Conservation (phyloP, 2,888 invertebrate species). For the Myopa tessellatipennis region DNA sequence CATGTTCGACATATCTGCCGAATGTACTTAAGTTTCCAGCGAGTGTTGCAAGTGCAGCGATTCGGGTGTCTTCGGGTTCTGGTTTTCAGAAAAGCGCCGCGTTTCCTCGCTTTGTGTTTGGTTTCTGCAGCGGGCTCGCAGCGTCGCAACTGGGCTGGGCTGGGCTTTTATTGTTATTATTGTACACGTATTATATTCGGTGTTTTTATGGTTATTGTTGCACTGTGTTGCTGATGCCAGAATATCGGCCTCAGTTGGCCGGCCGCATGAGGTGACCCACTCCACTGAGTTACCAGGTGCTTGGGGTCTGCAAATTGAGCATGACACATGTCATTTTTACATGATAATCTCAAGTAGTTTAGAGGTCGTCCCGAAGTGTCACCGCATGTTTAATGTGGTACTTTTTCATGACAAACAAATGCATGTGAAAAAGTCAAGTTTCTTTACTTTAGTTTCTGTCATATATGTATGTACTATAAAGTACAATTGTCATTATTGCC, state of each 20-base stretch:
- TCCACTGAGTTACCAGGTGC: not conserved
- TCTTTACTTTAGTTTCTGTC: too few relatives aligned
- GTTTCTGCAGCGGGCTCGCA: too few relatives aligned
- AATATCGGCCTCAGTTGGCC: not conserved
- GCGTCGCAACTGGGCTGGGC: slow-evolving; percentile 7
- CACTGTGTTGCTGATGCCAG: not conserved
- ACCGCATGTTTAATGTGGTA: not conserved
- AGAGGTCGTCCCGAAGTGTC: slow-evolving; percentile 5
- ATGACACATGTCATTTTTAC: slow-evolving; percentile 4
- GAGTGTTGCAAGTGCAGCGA: slow-evolving; percentile 8
- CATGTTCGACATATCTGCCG: slow-evolving; percentile 30
- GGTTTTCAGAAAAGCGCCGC: not conserved
- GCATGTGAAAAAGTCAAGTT: too few relatives aligned
- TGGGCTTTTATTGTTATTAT: not conserved
- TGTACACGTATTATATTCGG: not conserved
- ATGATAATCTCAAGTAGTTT: slow-evolving; percentile 1
- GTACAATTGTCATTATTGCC: too few relatives aligned
- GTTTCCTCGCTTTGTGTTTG: not conserved
- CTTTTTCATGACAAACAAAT: not conserved
- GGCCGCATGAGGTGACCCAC: not conserved
- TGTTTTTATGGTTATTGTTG: not conserved
- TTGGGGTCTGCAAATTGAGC: not conserved
- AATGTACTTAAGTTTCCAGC: not conserved
- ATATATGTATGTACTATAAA: too few relatives aligned
- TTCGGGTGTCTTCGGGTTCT: not conserved